Conservation (phyloP, 1,140 invertebrate species). For the Drusus annulatus region DNA sequence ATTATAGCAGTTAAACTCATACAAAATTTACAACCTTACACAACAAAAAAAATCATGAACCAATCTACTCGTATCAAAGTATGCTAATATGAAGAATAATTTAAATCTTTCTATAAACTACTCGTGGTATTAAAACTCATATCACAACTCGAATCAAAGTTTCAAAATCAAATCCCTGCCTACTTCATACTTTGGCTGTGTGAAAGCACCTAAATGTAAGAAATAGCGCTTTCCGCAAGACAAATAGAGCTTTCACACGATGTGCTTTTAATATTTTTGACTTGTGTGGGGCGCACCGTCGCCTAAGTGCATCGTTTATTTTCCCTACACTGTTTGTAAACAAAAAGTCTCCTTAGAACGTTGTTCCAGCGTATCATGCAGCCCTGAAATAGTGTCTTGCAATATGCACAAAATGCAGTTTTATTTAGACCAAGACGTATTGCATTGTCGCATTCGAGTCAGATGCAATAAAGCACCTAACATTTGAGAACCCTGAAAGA, state of each 20-base stretch:
- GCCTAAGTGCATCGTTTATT: conserved; percentile 19
- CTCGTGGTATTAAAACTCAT: no score
- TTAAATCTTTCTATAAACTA: no score
- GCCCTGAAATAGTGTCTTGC: neutral
- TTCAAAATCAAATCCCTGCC: no score
- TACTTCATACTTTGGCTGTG: no score
- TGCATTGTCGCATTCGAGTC: neutral
- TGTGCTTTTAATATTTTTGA: conserved; percentile 15
- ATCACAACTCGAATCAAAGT: no score
- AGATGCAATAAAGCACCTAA: neutral
- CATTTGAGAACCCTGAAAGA: no score
- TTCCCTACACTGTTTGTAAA: conserved; percentile 25
- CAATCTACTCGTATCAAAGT: no score
- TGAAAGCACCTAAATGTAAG: neutral
- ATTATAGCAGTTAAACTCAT: no score
- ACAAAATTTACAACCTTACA: no score
- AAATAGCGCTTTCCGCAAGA: neutral
- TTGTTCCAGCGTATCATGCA: conserved; percentile 11
- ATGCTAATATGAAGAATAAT: no score
- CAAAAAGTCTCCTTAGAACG: conserved; percentile 5
- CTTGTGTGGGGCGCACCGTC: conserved; percentile 6
- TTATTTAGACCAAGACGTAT: conserved; percentile 15
- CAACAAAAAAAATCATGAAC: no score
- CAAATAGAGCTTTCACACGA: conserved; percentile 3
- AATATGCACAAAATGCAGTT: conserved; percentile 30